A percentile compares a stretch with the other conserved stretches of the same genome.
Conservation (phyloP, 1,140 invertebrate species). For the Pectinophora gossypiella region DNA sequence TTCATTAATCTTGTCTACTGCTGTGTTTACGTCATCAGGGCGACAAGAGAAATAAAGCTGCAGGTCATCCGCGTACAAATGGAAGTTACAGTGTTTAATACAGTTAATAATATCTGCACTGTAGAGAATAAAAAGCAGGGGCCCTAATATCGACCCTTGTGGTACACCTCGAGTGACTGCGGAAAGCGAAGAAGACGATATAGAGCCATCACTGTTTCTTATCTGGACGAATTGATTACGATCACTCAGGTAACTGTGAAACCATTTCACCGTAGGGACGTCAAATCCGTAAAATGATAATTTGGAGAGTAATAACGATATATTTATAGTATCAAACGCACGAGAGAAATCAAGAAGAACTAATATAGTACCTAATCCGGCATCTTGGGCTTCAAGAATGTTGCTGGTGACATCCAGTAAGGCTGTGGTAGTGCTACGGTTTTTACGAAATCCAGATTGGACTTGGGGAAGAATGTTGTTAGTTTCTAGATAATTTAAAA, state of each 20-base stretch:
- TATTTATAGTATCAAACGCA: not conserved
- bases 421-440: not conserved
- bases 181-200: not conserved
- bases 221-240: not conserved
- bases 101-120: not conserved
- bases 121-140: not conserved
- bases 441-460: not conserved
- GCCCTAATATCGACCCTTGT: not conserved
- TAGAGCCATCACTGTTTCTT: not conserved
- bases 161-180: not conserved
- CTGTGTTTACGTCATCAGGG: not conserved
- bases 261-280: not conserved
- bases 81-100: not conserved
- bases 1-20: not conserved
- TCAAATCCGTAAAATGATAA: not conserved
- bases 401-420: not conserved
- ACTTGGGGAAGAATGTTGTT: not conserved
- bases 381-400: not conserved
- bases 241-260: not conserved
- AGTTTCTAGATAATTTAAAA: not conserved
- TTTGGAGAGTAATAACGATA: not conserved
- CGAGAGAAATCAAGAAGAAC: not conserved
- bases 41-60: not conserved
- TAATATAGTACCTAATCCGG: not conserved
- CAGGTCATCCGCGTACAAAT: not conserved